Evolutionary conservation across 2,113 vertebrate genomes (phyloP), one percentile per base, ranked within the genome.

Genomic region (Scomber scombrus): DNA sequence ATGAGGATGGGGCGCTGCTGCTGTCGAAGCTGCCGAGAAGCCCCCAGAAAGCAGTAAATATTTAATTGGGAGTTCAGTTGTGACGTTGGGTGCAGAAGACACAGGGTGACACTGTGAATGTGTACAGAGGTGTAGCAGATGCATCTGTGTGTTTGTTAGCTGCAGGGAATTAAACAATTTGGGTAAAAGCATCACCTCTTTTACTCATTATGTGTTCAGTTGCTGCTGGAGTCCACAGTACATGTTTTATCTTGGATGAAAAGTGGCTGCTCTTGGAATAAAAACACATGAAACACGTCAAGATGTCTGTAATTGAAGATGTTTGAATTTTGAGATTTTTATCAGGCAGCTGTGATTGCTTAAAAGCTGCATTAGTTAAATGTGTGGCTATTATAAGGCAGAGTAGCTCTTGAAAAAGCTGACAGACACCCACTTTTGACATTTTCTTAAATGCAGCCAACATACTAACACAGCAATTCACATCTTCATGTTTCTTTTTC

Each of bases 61-160:
- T 65, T 78, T 74, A 70, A 78, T 54, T 65, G 51, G 15, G 12
- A 60, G 69, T 65, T 75, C 64, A 66, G 5, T 75, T 64, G 31
- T 23, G 31, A 58, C n/a, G n/a, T n/a, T 34, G 0, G 23, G 12
- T 60, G 74, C 34, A 62, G 63, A 62, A 47, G 65, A 55, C 47
- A 11, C 61, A 13, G 34, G 58, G 65, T 57, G 82, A 75, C 52
- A 19, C 11, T 46, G 16, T 45, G 46, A 19, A 0, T 11, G 50
- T 55, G 57, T n/a, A 18, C 13, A n/a, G 6, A 34, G 13, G 15
- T 40, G 34, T 8, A 40, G 23, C 13, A 45, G 1, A 6, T 21
- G 19, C 4, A 7, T 21, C 5, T 43, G 11, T 52, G 21, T 60
- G 62, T 75, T 29, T 58, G n/a, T 57, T 66, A 62, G 49, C 14